Evolutionary conservation across 2,113 vertebrate genomes (phyloP).

Genomic region (Cygnus buccinator): DNA sequence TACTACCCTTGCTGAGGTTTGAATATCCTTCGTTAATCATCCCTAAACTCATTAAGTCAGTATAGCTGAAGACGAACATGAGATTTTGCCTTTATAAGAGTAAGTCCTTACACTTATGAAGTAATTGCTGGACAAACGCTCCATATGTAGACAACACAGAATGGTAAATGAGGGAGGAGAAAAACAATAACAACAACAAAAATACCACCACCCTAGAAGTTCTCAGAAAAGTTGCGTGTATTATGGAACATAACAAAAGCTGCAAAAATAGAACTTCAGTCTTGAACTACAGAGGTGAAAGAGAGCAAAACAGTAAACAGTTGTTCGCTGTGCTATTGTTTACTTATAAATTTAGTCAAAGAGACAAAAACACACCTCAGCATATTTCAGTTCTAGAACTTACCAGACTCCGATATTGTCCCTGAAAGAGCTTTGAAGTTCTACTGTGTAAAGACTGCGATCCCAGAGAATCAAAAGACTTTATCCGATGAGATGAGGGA

Average conservation of each 20-base stretch:
- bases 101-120: neutral
- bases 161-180: neutral
- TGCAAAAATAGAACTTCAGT: neutral
- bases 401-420: conserved; percentile 97
- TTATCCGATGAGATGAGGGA: conserved; percentile 92
- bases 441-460: conserved; percentile 89
- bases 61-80: neutral
- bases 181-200: neutral
- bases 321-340: neutral
- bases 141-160: neutral
- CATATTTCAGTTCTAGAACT: conserved; percentile 52
- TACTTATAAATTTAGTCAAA: neutral
- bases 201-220: neutral
- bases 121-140: neutral
- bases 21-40: neutral
- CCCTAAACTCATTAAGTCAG: neutral
- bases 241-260: neutral
- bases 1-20: neutral
- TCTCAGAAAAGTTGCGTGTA: neutral
- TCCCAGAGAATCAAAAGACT: conserved; percentile 94
- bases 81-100: neutral
- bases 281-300: neutral
- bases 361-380: neutral
- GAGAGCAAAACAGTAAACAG: neutral
- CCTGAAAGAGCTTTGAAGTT: conserved; percentile 93